Percentiles rank a stretch among this genome's conserved stretches.
These are phyloP conservation scores for Rhizomys pruinosus DNA, from an alignment of 2,113 vertebrate genomes.

Conservation along the genomic window DNA sequence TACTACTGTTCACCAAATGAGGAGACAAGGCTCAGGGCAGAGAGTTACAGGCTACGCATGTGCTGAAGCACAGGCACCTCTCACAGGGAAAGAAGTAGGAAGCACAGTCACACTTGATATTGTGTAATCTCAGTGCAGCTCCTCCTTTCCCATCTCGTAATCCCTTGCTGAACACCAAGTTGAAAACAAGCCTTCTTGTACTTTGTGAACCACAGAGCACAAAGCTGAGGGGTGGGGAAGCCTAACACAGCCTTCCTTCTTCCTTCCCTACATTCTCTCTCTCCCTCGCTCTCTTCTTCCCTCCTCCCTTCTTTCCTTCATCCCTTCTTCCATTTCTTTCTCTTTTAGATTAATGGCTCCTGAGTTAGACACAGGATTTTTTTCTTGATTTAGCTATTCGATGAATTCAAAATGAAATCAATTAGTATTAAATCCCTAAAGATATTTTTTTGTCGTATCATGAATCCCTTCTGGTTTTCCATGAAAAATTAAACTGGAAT, in stretches of 20 bases:
- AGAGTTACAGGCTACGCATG: not conserved
- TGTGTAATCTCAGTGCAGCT: not conserved
- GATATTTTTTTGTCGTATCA: not conserved
- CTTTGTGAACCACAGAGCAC: too few relatives aligned
- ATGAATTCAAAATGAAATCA: conserved; percentile 60
- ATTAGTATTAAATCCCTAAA: conserved; percentile 62
- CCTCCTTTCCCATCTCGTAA: not conserved
- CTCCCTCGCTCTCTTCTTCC: not conserved
- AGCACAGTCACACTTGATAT: not conserved
- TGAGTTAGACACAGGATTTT: conserved; percentile 5
- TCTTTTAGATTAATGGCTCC: not conserved
- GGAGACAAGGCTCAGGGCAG: not conserved
- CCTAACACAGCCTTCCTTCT: too few relatives aligned
- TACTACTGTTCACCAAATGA: not conserved
- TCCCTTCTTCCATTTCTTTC: not conserved
- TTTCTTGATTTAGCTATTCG: conserved; percentile 21
- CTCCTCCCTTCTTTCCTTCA: fast-evolving
- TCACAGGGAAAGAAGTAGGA: not conserved
- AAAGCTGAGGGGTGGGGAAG: too few relatives aligned
- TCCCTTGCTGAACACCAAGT: not conserved
- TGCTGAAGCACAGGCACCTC: not conserved
- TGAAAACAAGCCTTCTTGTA: conserved; percentile 30
- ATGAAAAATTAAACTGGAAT: conserved; percentile 70
- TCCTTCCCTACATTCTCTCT: not conserved
- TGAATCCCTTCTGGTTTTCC: conserved; percentile 50